phyloP scores from a whole-genome alignment of 2,888 invertebrate genomes.

The Dynastes grantii region DNA sequence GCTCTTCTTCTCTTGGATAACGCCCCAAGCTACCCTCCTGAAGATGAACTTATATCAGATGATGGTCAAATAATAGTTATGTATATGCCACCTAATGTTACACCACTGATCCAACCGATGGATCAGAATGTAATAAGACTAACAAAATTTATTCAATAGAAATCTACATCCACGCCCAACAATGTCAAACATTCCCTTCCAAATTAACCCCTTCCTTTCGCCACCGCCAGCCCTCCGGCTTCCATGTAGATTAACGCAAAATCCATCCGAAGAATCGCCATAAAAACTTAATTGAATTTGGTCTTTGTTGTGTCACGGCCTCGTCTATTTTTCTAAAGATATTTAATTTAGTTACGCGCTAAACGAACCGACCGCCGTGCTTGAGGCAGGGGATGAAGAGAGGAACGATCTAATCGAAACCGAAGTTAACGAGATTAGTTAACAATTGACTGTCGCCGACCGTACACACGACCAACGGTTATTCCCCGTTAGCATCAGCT shows the following conservation, averaged over 20 bases:
- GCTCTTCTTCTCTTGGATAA: too few relatives aligned
- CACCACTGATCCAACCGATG: too few relatives aligned
- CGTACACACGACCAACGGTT: slow-evolving; percentile 27
- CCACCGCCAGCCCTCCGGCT: not conserved
- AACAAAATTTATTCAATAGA: too few relatives aligned
- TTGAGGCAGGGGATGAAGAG: not conserved
- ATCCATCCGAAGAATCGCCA: not conserved
- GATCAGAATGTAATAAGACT: too few relatives aligned
- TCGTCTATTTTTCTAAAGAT: slow-evolving; percentile 37
- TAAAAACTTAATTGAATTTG: slow-evolving; percentile 28
- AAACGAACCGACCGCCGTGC: not conserved
- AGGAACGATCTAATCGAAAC: slow-evolving; percentile 1
- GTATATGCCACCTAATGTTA: too few relatives aligned
- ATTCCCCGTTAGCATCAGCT: slow-evolving; percentile 26
- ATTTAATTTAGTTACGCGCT: slow-evolving; percentile 18
- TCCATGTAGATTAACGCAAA: not conserved
- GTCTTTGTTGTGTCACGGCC: slow-evolving; percentile 17
- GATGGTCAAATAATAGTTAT: too few relatives aligned
- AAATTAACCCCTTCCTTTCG: too few relatives aligned
- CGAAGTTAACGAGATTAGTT: slow-evolving; percentile 37
- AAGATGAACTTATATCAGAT: too few relatives aligned
- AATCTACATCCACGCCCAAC: too few relatives aligned
- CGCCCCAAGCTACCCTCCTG: too few relatives aligned
- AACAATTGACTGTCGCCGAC: slow-evolving; percentile 25
- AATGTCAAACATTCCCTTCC: too few relatives aligned